phyloP scores from a whole-genome alignment of 2,113 vertebrate genomes.

The Nothoprocta pentlandii region DNA sequence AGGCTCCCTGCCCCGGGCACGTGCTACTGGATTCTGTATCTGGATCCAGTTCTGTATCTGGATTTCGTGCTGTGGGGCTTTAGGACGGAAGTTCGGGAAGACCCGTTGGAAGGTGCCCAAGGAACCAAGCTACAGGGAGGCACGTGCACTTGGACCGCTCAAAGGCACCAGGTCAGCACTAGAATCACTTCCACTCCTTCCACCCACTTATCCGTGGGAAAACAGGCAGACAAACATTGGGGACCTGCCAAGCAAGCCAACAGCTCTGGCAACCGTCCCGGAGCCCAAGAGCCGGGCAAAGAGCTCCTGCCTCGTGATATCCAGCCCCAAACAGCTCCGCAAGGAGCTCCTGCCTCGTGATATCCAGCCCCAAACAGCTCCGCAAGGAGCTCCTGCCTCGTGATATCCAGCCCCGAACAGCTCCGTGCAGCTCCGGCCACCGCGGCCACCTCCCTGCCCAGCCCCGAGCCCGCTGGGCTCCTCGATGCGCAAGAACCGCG shows the following conservation, averaged over 20 bases:
- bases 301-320: not conserved
- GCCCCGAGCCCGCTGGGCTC: not conserved
- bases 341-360: not conserved
- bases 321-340: accelerated
- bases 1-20: accelerated
- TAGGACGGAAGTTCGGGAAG: not conserved
- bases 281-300: accelerated
- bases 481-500: not conserved
- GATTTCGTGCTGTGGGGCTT: not conserved
- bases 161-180: not conserved
- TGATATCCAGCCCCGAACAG: accelerated
- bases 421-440: accelerated
- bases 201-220: not conserved
- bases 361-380: accelerated
- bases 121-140: not conserved
- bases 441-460: not conserved
- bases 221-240: accelerated
- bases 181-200: not conserved
- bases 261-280: accelerated
- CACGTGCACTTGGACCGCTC: too few relatives aligned
- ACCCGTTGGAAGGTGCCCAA: not conserved
- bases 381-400: not conserved
- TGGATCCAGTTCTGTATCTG: not conserved
- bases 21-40: not conserved
- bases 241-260: not conserved